Evolutionary conservation across 2,888 invertebrate genomes (phyloP).

Genomic region (Orchesellides sinensis): DNA sequence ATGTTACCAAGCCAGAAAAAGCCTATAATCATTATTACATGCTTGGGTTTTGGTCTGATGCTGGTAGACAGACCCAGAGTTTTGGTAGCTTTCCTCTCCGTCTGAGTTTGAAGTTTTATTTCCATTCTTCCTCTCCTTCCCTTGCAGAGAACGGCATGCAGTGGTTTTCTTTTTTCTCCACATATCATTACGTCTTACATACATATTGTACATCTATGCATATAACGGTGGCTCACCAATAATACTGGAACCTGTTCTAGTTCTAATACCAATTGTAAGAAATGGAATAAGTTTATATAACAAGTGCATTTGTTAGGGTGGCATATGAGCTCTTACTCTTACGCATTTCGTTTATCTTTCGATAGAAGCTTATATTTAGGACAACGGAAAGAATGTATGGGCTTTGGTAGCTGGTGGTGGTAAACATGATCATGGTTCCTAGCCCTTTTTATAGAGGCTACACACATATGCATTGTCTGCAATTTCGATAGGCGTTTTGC

Average conservation of each 20-base stretch:
- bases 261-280: too few species aligned
- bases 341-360: conserved; percentile 26
- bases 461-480: not conserved
- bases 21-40: not conserved
- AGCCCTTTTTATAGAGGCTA: not conserved
- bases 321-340: conserved; percentile 8
- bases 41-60: not conserved
- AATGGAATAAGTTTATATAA: too few species aligned
- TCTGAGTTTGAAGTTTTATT: conserved; percentile 21
- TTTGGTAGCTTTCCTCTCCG: not conserved
- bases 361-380: not conserved
- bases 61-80: not conserved
- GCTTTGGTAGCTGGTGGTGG: not conserved
- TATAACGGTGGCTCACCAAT: too few species aligned
- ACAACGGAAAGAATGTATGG: conserved; percentile 4
- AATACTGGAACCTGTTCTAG: too few species aligned
- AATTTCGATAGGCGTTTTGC: not conserved
- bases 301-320: too few species aligned
- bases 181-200: not conserved
- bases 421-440: conserved; percentile 15
- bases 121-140: not conserved
- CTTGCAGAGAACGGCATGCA: conserved; percentile 23
- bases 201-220: too few species aligned
- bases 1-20: not conserved
- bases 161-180: conserved; percentile 5